Base-by-base conservation (phyloP, 2,113 vertebrate genomes). In the Zingel zingel region DNA sequence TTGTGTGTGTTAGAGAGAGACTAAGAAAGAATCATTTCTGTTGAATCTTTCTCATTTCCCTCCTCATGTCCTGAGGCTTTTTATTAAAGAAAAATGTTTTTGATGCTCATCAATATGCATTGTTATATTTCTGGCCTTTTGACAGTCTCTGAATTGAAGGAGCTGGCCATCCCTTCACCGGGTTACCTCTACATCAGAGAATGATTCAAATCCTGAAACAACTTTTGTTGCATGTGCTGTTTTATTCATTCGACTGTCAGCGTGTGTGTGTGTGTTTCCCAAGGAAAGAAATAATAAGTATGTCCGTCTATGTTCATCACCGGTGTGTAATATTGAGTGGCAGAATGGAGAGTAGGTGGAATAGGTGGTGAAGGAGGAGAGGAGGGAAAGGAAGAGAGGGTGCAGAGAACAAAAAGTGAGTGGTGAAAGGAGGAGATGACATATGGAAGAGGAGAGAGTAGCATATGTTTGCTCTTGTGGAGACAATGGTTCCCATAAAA, bases 211-310 rank as follows among this genome's bases (percentile, higher is more conserved):
- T 62, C 19, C 58, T 68, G 54, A 48, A 79, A 77, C 53, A 64
- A 86, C 67, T 90, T 86, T 87, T 87, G 62, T 36, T 77, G 13
- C 80, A 71, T 45, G 12, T 53, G 72, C 69, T 89, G 71, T 76
- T 87, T 88, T 77, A 87, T 85, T 86, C 57, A 85, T 48, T 16
- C 1, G 1, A 48, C 61, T 77, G 27, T 43, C 50, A 50, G 47
- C 9, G 39, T 39, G 39, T 39, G 39, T 39, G 36, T 36, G 36
- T 36, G 36, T 68, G 68, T 30, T 67, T 48, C 65, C 47, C 59
- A 18, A 15, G 51, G 61, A 79, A 65, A 57, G 47, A 48, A 33
- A 64, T 54, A 45, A 86, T 61, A 36, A 64, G 39, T 14, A n/a
- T 10, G 56, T 39, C 54, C 27, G 48, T n/a, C 21, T 71, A 53